Base-by-base conservation (phyloP, 2,113 vertebrate species). In the Chaenogobius annularis region DNA sequence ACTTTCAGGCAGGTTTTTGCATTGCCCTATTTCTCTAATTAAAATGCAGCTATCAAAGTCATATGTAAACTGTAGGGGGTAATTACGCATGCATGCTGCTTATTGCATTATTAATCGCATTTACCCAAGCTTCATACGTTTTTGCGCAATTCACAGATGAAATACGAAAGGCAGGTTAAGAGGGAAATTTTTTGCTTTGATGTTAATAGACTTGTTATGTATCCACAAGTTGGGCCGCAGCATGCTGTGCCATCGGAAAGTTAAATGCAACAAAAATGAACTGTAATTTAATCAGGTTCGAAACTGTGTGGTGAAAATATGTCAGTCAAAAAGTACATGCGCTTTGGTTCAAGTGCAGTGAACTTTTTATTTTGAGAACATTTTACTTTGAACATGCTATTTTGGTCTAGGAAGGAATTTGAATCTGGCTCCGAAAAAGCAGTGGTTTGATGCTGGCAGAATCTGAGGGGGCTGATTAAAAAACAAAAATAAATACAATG, bases 401-500 rank as follows among this genome's bases (percentile, higher is more conserved):
- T 62, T 23, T 13, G 3, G 48, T 73, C 54, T 64, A 23, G 44
- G 65, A 15, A 13, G 37, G 47, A 15, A 46, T 10, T 20, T 35
- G 3, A 50, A 61, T 56, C 69, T 70, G 66, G 55, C 54, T 55
- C 13, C 20, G 35, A n/a, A 46, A 43, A 43, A 10, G 17, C 62
- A 43, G n/a, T 66, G 31, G 20, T 0, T 10, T 26, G 68, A 58
- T 66, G 50, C 55, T 67, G 63, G n/a, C 20, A 69, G n/a, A 31
- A n/a, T 19, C 58, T 67, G 35, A 14, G 52, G 72, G 62, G 75
- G 55, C 68, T 78, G 74, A 82, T 77, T 86, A 58, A 67, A 64
- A 9, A 66, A 10, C 7, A 40, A 7, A 40, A 40, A 40, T 40
- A 40, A 26, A 23, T 70, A 72, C 61, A 69, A 77, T 5, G 65